phyloP scores from a whole-genome alignment of 2,113 vertebrate genomes.

The Turnix velox region DNA sequence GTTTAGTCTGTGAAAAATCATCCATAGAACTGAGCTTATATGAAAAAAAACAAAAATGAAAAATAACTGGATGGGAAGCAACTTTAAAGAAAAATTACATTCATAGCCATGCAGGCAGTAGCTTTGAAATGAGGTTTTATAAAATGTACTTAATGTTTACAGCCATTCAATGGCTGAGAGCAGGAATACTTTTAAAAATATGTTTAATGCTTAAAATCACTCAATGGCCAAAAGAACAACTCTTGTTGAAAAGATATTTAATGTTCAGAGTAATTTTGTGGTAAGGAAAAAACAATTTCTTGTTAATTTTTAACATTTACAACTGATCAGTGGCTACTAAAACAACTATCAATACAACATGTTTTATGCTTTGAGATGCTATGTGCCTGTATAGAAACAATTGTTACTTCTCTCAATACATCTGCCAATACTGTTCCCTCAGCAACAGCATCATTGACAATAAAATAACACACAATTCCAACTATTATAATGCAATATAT shows the following conservation, averaged over 20 bases:
- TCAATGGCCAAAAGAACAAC: constrained; percentile 17
- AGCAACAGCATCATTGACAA: background rate
- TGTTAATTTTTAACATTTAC: constrained; percentile 72
- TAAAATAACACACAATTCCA: background rate
- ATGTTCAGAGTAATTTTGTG: constrained; percentile 51
- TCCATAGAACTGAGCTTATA: constrained; percentile 40
- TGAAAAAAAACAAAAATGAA: constrained; percentile 44
- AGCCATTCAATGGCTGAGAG: constrained; percentile 25
- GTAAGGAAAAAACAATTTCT: constrained; percentile 32
- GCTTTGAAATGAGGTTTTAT: constrained; percentile 63
- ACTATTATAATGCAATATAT: background rate
- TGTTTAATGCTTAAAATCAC: constrained; percentile 57
- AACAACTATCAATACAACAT: background rate
- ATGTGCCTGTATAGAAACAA: background rate
- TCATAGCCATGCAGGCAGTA: constrained; percentile 27
- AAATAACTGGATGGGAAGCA: constrained; percentile 48
- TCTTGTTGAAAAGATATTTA: constrained; percentile 45
- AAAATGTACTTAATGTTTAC: constrained; percentile 73
- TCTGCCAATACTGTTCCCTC: background rate
- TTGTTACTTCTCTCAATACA: background rate
- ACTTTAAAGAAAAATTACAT: constrained; percentile 69
- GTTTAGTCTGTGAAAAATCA: constrained; percentile 48
- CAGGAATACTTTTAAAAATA: constrained; percentile 68
- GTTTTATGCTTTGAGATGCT: constrained; percentile 23
- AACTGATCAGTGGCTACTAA: constrained; percentile 45